Evolutionary conservation across 2,888 invertebrate genomes (phyloP).

Genomic region (Acleris sparsana): DNA sequence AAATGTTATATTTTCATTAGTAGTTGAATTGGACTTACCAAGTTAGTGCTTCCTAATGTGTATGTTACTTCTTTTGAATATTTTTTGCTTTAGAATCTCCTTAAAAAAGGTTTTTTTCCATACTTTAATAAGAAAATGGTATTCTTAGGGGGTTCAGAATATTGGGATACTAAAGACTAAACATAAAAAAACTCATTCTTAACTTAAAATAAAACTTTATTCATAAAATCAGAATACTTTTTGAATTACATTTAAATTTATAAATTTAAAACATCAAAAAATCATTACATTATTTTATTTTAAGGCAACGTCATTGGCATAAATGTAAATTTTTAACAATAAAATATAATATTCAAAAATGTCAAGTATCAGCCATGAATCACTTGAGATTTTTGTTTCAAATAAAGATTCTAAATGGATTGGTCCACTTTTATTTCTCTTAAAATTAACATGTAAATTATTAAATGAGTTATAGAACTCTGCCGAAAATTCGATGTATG

Average conservation of each 20-base stretch:
- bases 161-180: slow-evolving; percentile 41
- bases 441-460: slow-evolving; percentile 23
- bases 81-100: no score
- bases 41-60: no score
- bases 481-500: slow-evolving; percentile 10
- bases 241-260: slow-evolving; percentile 53
- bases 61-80: no score
- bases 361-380: slow-evolving; percentile 78
- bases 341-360: slow-evolving; percentile 61
- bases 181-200: slow-evolving; percentile 59
- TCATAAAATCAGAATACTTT: slow-evolving; percentile 62
- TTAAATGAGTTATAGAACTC: slow-evolving; percentile 41
- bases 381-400: slow-evolving; percentile 73
- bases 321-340: slow-evolving; percentile 41
- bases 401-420: slow-evolving; percentile 46
- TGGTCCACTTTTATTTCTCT: slow-evolving; percentile 48
- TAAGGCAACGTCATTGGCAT: slow-evolving; percentile 68
- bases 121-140: no score
- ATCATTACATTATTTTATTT: slow-evolving; percentile 57
- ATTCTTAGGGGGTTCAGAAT: no score
- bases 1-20: no score
- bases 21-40: no score
- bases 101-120: no score
- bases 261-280: slow-evolving; percentile 67
- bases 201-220: slow-evolving; percentile 79